These are phyloP conservation scores for Drosophila burlai DNA, from an alignment of 1,140 invertebrate genomes.

Conservation along the genomic window DNA sequence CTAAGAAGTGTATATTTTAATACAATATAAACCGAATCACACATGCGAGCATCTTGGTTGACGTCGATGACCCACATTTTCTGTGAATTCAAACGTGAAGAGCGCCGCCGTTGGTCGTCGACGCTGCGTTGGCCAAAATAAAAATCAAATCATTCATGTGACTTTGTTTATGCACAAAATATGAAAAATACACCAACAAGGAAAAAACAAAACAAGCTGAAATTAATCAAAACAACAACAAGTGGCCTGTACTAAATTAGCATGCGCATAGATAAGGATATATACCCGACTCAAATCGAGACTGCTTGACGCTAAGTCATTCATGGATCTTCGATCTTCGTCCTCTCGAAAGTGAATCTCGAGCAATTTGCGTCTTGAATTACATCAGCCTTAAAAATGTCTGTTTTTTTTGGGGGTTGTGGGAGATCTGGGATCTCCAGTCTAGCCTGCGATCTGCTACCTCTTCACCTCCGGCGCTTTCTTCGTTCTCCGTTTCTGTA, in stretches of 20 bases:
- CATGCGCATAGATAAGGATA: slow-evolving; percentile 42
- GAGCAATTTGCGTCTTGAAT: slow-evolving; percentile 30
- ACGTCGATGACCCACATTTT: slow-evolving; percentile 74
- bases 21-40: slow-evolving; percentile 14
- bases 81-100: slow-evolving; percentile 30
- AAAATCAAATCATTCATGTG: slow-evolving; percentile 62
- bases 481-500: not conserved
- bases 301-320: slow-evolving; percentile 57
- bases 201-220: slow-evolving; percentile 26
- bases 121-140: slow-evolving; percentile 40
- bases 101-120: slow-evolving; percentile 10
- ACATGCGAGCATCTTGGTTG: slow-evolving; percentile 16
- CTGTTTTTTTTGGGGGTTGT: slow-evolving; percentile 4
- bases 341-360: slow-evolving; percentile 10
- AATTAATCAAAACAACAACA: slow-evolving; percentile 49
- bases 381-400: slow-evolving; percentile 34
- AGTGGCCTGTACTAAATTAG: slow-evolving; percentile 40
- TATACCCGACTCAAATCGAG: slow-evolving; percentile 20
- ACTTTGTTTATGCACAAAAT: slow-evolving; percentile 70
- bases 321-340: slow-evolving; percentile 33
- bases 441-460: slow-evolving; percentile 4
- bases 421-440: not conserved
- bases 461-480: slow-evolving; percentile 3
- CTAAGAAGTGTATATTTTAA: slow-evolving; percentile 3
- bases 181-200: slow-evolving; percentile 54